Conservation (phyloP, 2,888 invertebrate genomes). For the Hyalella azteca region DNA sequence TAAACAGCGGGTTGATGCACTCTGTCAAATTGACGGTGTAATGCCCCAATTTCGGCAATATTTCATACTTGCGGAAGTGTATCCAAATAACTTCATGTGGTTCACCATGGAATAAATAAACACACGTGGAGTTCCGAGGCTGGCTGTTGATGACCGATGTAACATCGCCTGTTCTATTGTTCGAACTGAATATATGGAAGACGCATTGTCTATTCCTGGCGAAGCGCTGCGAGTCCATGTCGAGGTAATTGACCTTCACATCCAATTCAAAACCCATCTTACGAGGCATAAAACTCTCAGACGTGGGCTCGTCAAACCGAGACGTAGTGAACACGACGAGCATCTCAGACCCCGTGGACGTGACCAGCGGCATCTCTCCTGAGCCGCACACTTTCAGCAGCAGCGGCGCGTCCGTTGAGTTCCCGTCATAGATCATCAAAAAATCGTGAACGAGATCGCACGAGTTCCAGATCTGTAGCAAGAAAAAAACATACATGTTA, state of each 20-base stretch:
- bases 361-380: conserved; percentile 76
- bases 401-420: conserved; percentile 69
- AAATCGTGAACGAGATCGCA: conserved; percentile 68
- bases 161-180: conserved; percentile 53
- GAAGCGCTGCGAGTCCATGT: conserved; percentile 53
- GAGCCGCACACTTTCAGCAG: conserved; percentile 81
- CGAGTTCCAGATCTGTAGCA: conserved; percentile 76
- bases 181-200: conserved; percentile 56
- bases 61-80: conserved; percentile 82
- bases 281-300: conserved; percentile 64
- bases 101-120: conserved; percentile 74
- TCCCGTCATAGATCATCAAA: conserved; percentile 80
- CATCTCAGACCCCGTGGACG: conserved; percentile 79
- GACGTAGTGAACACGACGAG: conserved; percentile 81
- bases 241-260: conserved; percentile 71
- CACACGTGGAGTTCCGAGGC: conserved; percentile 81
- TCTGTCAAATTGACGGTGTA: conserved; percentile 53
- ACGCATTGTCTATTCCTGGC: conserved; percentile 55
- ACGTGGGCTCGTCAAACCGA: conserved; percentile 77
- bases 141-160: conserved; percentile 67
- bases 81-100: conserved; percentile 81
- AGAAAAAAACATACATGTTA: neutral
- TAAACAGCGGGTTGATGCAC: conserved; percentile 56
- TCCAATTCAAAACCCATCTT: conserved; percentile 82
- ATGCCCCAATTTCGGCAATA: conserved; percentile 63